Percentiles rank a stretch among this genome's conserved stretches.
Conservation (phyloP, 2,797 vertebrate species). For the Microctenopoma steveboyesi region DNA sequence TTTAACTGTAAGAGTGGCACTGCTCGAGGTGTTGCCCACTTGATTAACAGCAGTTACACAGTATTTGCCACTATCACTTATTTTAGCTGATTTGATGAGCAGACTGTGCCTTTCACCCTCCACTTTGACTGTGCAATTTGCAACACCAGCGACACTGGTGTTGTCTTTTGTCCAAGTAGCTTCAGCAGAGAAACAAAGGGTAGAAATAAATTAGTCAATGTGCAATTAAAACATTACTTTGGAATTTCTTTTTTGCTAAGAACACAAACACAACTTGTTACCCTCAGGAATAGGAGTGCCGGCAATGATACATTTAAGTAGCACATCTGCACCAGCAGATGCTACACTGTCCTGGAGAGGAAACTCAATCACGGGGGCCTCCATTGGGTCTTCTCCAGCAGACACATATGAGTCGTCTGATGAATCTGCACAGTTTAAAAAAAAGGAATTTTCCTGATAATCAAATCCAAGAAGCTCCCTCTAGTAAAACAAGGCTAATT, state of each 20-base stretch:
- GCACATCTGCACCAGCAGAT: constrained; percentile 86
- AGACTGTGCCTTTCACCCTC: constrained; percentile 94
- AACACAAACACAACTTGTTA: constrained; percentile 42
- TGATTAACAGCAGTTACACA: constrained; percentile 90
- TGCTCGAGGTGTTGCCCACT: constrained; percentile 87
- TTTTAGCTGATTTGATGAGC: constrained; percentile 87
- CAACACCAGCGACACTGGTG: constrained; percentile 71
- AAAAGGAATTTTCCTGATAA: constrained; percentile 5
- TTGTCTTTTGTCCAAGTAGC: constrained; percentile 92
- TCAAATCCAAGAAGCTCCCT: constrained; percentile 1
- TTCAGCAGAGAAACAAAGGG: constrained; percentile 62
- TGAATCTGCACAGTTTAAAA: constrained; percentile 85
- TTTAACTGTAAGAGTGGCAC: constrained; percentile 88
- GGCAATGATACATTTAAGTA: constrained; percentile 92
- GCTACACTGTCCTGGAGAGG: constrained; percentile 88
- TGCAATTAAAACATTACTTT: background rate
- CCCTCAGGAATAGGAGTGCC: constrained; percentile 93
- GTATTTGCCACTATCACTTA: constrained; percentile 89
- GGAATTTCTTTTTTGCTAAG: background rate
- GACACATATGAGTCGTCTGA: constrained; percentile 98
- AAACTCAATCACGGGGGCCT: constrained; percentile 94
- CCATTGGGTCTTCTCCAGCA: constrained; percentile 94
- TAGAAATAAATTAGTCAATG: background rate
- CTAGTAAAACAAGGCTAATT: background rate
- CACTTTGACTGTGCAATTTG: constrained; percentile 86